These are phyloP conservation scores for Zosterops hypoxanthus DNA, from an alignment of 2,113 vertebrate genomes.

Conservation along the genomic window DNA sequence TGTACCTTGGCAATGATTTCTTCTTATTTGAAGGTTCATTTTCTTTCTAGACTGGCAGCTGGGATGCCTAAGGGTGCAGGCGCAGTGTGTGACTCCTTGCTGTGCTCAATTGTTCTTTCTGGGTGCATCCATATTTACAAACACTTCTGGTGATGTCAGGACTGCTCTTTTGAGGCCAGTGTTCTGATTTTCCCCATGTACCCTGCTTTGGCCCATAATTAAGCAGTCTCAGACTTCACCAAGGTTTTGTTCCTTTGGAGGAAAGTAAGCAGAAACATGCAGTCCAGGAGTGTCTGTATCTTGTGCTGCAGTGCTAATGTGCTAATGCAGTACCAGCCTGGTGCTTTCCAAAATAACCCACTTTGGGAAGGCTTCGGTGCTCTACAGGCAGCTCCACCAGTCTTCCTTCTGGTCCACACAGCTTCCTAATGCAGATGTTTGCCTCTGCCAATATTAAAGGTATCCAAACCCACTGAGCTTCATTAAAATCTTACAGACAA, in stretches of 20 bases:
- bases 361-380: not conserved
- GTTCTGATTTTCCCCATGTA: not conserved
- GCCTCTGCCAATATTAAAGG: not conserved
- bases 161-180: not conserved
- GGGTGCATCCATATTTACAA: not conserved
- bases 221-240: not conserved
- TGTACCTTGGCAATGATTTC: not conserved
- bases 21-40: not conserved
- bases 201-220: not conserved
- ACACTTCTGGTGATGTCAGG: not conserved
- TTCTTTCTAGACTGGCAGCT: not conserved
- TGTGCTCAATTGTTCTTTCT: not conserved
- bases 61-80: not conserved
- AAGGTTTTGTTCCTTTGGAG: not conserved
- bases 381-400: not conserved
- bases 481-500: not conserved
- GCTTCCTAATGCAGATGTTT: not conserved
- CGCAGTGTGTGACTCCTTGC: not conserved
- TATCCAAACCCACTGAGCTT: not conserved
- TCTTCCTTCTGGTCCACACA: accelerated
- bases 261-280: accelerated
- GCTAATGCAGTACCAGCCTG: not conserved
- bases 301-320: not conserved
- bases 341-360: not conserved
- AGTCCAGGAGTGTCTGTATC: accelerated